phyloP scores from a whole-genome alignment of 1,140 invertebrate species.

The Coelopa frigida region DNA sequence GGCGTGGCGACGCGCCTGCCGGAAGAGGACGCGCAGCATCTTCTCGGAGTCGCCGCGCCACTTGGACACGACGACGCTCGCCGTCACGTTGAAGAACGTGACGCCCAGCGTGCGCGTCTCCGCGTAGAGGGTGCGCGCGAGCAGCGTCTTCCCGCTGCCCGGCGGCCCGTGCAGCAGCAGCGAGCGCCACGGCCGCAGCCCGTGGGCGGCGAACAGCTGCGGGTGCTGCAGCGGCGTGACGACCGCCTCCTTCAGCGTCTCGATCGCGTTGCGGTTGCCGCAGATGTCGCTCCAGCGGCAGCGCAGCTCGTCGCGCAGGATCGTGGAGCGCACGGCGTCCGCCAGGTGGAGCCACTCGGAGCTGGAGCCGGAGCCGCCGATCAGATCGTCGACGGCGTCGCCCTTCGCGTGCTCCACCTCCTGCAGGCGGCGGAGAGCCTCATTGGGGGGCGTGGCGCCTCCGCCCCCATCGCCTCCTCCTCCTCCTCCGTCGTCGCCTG shows the following conservation, averaged over 20 bases:
- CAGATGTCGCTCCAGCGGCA: slow-evolving; percentile 60
- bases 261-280: slow-evolving; percentile 74
- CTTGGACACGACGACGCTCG: slow-evolving; percentile 82
- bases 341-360: slow-evolving; percentile 33
- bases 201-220: slow-evolving; percentile 66
- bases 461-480: neutral
- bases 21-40: slow-evolving; percentile 71
- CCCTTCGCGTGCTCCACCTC: slow-evolving; percentile 31
- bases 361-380: slow-evolving; percentile 23
- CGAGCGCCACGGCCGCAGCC: slow-evolving; percentile 77
- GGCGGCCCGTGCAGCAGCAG: slow-evolving; percentile 82
- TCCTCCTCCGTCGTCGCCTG: too few relatives aligned
- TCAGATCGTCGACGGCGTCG: slow-evolving; percentile 19
- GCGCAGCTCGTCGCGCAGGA: slow-evolving; percentile 24
- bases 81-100: slow-evolving; percentile 87
- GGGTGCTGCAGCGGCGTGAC: slow-evolving; percentile 82
- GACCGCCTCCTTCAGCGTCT: slow-evolving; percentile 79
- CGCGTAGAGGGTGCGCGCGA: slow-evolving; percentile 80
- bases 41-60: slow-evolving; percentile 95
- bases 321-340: slow-evolving; percentile 32
- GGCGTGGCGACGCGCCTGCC: slow-evolving; percentile 81
- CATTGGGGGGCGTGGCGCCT: too few relatives aligned
- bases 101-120: slow-evolving; percentile 60
- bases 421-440: slow-evolving; percentile 9
- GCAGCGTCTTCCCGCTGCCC: slow-evolving; percentile 74